These are phyloP conservation scores for Petrocephalus zakoni DNA, from an alignment of 2,113 vertebrate species.

Conservation along the genomic window DNA sequence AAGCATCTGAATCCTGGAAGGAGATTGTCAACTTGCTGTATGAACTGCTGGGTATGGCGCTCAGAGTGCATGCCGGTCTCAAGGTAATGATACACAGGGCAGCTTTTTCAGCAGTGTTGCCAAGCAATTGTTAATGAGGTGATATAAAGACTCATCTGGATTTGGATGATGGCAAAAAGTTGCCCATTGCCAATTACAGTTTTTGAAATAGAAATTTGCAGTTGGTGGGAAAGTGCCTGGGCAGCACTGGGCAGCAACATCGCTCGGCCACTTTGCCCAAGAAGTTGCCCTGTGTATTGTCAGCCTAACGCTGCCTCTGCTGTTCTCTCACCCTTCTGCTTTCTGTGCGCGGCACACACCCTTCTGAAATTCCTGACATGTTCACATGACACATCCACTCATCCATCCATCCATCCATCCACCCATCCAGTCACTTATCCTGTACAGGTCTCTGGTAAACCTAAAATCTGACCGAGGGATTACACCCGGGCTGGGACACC, in stretches of 20 bases:
- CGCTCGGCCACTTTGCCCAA: not conserved
- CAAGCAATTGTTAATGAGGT: not conserved
- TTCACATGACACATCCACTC: not conserved
- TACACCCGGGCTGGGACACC: not conserved
- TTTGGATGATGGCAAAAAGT: not conserved
- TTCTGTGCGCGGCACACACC: not conserved
- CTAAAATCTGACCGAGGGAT: not conserved
- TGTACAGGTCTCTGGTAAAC: not conserved
- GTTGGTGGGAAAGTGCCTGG: not conserved
- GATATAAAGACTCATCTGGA: not conserved
- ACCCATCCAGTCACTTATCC: not conserved
- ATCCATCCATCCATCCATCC: not conserved
- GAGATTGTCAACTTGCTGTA: conserved; percentile 87
- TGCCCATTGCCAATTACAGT: not conserved
- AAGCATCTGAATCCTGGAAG: conserved; percentile 86
- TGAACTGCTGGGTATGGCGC: conserved; percentile 72
- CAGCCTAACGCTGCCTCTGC: not conserved
- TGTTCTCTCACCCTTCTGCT: not conserved
- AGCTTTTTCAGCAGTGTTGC: not conserved
- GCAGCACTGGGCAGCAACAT: not conserved
- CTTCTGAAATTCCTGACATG: not conserved
- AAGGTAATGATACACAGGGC: not conserved
- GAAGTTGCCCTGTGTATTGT: not conserved
- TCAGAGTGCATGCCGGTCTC: not conserved
- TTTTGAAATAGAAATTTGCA: not conserved